Conservation (phyloP, 2,888 invertebrate species). For the Pheosia tremula region DNA sequence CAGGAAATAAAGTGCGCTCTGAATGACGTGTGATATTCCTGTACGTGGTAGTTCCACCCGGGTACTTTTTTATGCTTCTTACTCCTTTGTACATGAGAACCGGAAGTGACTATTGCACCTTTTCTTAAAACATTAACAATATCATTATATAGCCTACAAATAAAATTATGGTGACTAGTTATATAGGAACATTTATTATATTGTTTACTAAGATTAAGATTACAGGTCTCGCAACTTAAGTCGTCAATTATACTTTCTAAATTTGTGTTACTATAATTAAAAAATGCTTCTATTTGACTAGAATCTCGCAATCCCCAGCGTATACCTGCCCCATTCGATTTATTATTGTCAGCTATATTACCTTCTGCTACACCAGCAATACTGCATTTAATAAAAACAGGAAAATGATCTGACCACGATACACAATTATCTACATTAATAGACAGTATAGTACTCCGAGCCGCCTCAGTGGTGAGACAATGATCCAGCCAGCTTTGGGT, state of each 20-base stretch:
- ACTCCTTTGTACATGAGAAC: neutral
- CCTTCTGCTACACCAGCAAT: neutral
- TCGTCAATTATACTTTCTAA: neutral
- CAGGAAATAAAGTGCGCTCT: neutral
- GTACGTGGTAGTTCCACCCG: constrained; percentile 5
- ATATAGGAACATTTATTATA: neutral
- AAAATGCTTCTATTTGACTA: no score
- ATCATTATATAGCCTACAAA: neutral
- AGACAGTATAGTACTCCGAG: neutral
- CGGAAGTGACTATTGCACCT: neutral
- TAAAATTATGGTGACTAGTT: no score
- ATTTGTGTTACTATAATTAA: neutral
- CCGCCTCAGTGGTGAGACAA: constrained; percentile 6
- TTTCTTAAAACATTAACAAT: neutral
- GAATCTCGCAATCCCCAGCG: neutral
- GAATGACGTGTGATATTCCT: neutral
- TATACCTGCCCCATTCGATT: neutral
- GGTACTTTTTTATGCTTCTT: neutral
- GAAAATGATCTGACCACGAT: constrained; percentile 9
- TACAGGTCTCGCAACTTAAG: neutral
- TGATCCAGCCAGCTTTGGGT: constrained; percentile 11
- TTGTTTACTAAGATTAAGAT: neutral
- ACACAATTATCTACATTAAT: constrained; percentile 1
- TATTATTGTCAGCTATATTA: neutral
- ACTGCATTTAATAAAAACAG: neutral